Conservation (phyloP, 2,113 vertebrate genomes). For the Lycaon pictus region DNA sequence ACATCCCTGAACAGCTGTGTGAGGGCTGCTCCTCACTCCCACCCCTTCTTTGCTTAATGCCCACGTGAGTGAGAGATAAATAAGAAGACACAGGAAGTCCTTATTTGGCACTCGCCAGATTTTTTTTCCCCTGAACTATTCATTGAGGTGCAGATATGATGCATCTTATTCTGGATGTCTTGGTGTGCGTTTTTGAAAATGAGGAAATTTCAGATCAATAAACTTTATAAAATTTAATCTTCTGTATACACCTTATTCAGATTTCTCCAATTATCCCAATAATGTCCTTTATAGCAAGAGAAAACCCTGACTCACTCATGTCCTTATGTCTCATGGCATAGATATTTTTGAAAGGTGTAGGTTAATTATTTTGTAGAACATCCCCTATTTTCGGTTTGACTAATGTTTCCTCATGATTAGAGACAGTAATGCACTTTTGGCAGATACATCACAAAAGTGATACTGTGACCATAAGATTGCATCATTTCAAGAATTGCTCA, state of each 20-base stretch:
- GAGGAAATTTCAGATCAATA: background rate
- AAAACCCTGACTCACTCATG: background rate
- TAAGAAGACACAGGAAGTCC: conserved; percentile 80
- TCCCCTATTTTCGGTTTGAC: conserved; percentile 15
- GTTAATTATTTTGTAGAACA: background rate
- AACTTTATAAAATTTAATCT: background rate
- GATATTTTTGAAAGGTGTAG: background rate
- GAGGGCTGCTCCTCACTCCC: conserved; percentile 52
- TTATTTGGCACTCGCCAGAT: conserved; percentile 71
- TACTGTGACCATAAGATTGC: too few species aligned
- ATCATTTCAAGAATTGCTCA: background rate
- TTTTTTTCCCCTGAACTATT: background rate
- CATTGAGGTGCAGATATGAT: background rate
- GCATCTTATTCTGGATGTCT: background rate
- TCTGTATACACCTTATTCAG: background rate
- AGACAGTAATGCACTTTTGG: background rate
- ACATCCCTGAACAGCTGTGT: conserved; percentile 80
- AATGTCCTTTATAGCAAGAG: background rate
- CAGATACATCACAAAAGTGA: background rate
- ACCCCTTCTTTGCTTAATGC: conserved; percentile 51
- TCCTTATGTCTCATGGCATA: background rate
- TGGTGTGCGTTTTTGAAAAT: background rate
- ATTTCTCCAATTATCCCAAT: background rate
- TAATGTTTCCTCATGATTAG: background rate
- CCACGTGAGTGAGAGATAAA: conserved; percentile 73